A percentile compares a stretch with the other conserved stretches of the same genome.
Evolutionary conservation across 2,113 vertebrate genomes (phyloP).

Genomic region (Melanerpes aurifrons): DNA sequence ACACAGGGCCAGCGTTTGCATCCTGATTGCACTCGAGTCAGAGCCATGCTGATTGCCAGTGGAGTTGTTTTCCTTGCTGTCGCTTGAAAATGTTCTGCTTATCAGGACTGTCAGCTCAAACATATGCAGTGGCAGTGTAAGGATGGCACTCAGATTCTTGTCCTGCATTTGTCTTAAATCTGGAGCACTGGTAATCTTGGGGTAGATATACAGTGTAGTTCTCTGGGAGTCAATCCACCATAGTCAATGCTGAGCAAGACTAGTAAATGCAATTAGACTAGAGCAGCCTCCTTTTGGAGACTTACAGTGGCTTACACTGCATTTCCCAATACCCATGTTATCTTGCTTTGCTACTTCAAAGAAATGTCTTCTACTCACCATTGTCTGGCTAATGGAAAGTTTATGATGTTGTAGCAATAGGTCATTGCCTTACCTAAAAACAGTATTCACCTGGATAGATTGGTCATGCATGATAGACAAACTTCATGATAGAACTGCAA

Average conservation of each 20-base stretch:
- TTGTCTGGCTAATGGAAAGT: neutral
- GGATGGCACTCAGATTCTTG: neutral
- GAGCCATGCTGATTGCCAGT: neutral
- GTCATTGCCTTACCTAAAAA: neutral
- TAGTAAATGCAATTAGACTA: neutral
- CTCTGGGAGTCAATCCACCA: neutral
- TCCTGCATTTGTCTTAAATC: neutral
- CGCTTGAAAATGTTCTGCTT: neutral
- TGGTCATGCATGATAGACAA: accelerated
- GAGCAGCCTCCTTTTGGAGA: neutral
- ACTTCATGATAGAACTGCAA: neutral
- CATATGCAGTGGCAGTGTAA: neutral
- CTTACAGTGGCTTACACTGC: neutral
- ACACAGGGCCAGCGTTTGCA: accelerated
- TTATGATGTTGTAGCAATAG: neutral
- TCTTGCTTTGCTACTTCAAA: neutral
- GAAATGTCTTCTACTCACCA: neutral
- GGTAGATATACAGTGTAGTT: neutral
- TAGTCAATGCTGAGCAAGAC: neutral
- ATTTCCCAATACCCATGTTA: neutral
- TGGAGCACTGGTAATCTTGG: neutral
- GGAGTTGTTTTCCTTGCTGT: neutral
- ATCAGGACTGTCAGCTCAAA: neutral
- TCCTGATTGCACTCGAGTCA: neutral
- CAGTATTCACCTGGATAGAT: neutral